Evolutionary conservation across 2,113 vertebrate genomes (phyloP), one percentile per base, ranked within the genome.

Genomic region (Galemys pyrenaicus): DNA sequence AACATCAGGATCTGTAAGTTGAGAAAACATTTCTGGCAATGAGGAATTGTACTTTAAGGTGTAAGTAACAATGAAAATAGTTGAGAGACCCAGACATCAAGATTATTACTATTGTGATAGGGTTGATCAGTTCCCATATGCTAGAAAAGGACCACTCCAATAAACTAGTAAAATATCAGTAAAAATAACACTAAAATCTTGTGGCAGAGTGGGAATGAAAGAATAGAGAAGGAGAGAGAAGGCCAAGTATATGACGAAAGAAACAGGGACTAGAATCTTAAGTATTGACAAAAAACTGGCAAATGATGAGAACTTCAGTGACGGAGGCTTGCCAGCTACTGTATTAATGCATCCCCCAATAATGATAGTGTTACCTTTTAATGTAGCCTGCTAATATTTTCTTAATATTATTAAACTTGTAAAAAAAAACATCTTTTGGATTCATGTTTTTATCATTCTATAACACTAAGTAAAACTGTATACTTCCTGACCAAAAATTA

Each of bases 401-500:
- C 39, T 94, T 62, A 89, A 16, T 51, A 46, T 62, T 89, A 67
- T 84, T 83, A 51, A 71, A 92, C 83, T 8, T 92, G 2, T 65
- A 46, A 54, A 70, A 35, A 22, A 92, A 54, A 46, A 3, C 5
- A 85, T 9, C 37, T 58, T 87, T 77, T 68, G 11, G 92, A 77
- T 75, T 82, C 5, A 37, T 68, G n/a, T 44, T 70, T 70, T 81
- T 41, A 32, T 67, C 56, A 9, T 65, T 91, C 30, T 70, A 30
- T 68, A 83, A 24, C 20, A 91, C 67, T 89, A 78, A 89, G 19
- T 91, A 65, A 93, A 92, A 86, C 16, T 68, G 64, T 19, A 15
- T 30, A 86, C 17, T 80, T 83, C 11, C 35, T 71, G 80, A 17
- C 9, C 13, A 71, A 85, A 92, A 90, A 54, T 32, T 54, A 19